Percentiles rank a stretch among this genome's conserved stretches.
phyloP scores from a whole-genome alignment of 1,140 invertebrate species.

The Leptestheria dahalacensis region DNA sequence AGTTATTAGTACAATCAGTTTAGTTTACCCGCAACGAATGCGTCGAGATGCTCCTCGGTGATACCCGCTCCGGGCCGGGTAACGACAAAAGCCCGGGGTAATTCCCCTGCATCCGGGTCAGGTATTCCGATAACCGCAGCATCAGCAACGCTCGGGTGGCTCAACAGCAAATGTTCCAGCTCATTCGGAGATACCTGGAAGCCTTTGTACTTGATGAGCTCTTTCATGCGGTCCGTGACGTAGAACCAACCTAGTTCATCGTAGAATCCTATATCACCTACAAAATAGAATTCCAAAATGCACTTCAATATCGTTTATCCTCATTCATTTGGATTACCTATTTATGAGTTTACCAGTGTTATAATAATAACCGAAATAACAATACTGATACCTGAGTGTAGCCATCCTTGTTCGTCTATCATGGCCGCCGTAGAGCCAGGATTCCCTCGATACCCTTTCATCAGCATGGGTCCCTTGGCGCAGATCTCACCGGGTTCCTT shows the following conservation, averaged over 20 bases:
- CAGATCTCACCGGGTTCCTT: conserved; percentile 49
- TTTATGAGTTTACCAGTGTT: no score
- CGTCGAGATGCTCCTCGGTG: no score
- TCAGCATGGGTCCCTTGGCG: conserved; percentile 40
- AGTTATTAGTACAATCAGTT: no score
- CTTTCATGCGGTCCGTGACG: conserved; percentile 25
- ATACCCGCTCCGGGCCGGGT: conserved; percentile 34
- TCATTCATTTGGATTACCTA: no score
- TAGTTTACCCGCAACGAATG: no score
- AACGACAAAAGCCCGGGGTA: conserved; percentile 62
- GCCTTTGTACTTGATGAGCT: conserved; percentile 24
- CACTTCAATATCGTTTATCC: no score
- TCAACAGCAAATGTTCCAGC: conserved; percentile 32
- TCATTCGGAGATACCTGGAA: conserved; percentile 30
- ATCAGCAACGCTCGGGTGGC: conserved; percentile 30
- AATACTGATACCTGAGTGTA: no score
- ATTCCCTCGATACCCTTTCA: conserved; percentile 35
- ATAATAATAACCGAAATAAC: no score
- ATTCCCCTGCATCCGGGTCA: conserved; percentile 49
- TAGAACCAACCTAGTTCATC: conserved; percentile 23
- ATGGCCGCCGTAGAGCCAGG: conserved; percentile 29
- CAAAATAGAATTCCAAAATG: no score
- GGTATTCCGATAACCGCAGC: conserved; percentile 62
- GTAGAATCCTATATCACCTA: no score
- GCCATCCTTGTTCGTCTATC: conserved; percentile 28